These are phyloP conservation scores for Brachionus rubens DNA, from an alignment of 1,140 invertebrate genomes.

Conservation along the genomic window DNA sequence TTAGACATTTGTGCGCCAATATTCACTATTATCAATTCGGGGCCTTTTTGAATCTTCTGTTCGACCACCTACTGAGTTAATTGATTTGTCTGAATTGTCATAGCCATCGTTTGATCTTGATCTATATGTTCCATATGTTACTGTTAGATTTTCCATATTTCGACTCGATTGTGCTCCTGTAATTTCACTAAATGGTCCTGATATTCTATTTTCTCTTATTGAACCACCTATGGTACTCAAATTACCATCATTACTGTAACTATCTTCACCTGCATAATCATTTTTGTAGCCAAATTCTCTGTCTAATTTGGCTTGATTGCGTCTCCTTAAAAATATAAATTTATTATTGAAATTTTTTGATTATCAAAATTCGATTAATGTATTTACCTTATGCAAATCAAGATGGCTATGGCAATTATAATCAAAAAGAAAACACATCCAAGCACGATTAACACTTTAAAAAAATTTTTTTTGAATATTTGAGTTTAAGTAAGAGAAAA, in stretches of 20 bases:
- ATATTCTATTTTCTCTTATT: slow-evolving; percentile 4
- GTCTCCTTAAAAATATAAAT: background rate
- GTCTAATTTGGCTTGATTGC: slow-evolving; percentile 11
- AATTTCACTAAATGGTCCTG: slow-evolving; percentile 39
- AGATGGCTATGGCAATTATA: slow-evolving; percentile 8
- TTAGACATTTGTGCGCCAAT: slow-evolving; percentile 46
- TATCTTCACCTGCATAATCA: background rate
- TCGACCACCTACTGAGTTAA: background rate
- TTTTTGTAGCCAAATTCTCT: slow-evolving; percentile 40
- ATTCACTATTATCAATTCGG: slow-evolving; percentile 17
- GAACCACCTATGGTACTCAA: slow-evolving; percentile 9
- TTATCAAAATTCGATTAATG: too few species aligned
- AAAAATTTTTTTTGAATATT: too few species aligned
- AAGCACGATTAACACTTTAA: slow-evolving; percentile 23
- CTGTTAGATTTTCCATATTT: slow-evolving; percentile 27
- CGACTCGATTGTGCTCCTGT: background rate
- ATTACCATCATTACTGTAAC: slow-evolving; percentile 19
- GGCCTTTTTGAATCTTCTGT: background rate
- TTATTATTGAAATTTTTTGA: too few species aligned
- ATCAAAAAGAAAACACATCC: slow-evolving; percentile 38
- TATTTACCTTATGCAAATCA: slow-evolving; percentile 42
- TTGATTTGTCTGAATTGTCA: slow-evolving; percentile 15
- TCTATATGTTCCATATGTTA: slow-evolving; percentile 23
- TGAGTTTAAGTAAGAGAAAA: too few species aligned
- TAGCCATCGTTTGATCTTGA: slow-evolving; percentile 20